A percentile compares a stretch with the other conserved stretches of the same genome.
Conservation (phyloP, 92 coral and sea anemone genomes). For the Virgularia gustaviana region DNA sequence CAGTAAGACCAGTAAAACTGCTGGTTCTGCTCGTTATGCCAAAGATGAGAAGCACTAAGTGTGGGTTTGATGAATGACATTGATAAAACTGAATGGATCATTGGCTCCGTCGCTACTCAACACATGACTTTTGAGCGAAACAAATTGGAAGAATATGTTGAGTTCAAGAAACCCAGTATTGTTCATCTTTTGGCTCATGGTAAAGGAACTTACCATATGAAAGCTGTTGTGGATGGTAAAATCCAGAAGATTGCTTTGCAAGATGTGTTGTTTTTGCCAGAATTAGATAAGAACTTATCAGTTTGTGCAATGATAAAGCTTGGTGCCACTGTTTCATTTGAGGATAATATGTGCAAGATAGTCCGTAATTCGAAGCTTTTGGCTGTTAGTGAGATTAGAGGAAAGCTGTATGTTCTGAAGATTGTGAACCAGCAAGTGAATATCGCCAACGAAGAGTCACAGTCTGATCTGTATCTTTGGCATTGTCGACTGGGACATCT, state of each 20-base stretch:
- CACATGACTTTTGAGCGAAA: no score
- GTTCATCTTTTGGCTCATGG: no score
- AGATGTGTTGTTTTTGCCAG: neutral
- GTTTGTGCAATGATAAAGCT: constrained; percentile 22
- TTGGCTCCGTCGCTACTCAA: no score
- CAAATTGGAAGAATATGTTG: no score
- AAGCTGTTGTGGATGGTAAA: no score
- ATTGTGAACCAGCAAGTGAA: constrained; percentile 14
- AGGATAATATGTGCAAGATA: constrained; percentile 10
- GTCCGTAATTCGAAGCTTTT: constrained; percentile 25
- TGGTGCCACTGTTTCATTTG: constrained; percentile 10
- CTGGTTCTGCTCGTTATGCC: no score
- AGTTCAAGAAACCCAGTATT: no score
- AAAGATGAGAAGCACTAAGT: no score
- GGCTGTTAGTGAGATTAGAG: constrained; percentile 28
- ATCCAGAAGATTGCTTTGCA: neutral
- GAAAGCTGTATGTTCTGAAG: constrained; percentile 30
- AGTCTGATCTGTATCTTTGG: constrained; percentile 22
- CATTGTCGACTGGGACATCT: constrained; percentile 26
- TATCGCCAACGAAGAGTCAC: constrained; percentile 14
- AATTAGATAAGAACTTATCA: constrained; percentile 9
- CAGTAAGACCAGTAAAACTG: no score
- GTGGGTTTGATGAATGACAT: no score
- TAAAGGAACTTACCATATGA: no score
- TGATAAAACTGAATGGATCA: no score